Conservation (phyloP, 2,113 vertebrate species). For the Erythrocercus mccallii region DNA sequence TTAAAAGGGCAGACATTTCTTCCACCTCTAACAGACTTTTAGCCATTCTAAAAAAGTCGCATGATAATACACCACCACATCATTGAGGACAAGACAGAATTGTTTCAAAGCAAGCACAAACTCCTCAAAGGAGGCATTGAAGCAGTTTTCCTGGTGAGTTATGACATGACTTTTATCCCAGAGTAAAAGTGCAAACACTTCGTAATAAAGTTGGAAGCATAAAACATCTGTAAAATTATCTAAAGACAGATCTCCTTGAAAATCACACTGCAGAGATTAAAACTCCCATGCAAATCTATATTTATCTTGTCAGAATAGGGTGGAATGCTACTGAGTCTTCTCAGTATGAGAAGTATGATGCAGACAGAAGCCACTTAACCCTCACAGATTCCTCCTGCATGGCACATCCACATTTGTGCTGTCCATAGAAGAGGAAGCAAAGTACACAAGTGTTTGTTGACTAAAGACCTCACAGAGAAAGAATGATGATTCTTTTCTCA, state of each 20-base stretch:
- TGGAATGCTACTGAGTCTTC: neutral
- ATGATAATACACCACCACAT: neutral
- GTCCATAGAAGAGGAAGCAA: neutral
- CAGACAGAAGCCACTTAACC: neutral
- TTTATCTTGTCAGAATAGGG: neutral
- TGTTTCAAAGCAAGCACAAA: neutral
- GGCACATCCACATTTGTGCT: neutral
- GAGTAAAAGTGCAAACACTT: neutral
- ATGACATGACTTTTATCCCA: neutral
- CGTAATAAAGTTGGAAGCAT: neutral
- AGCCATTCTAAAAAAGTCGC: neutral
- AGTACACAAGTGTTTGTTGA: neutral
- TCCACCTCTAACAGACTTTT: neutral
- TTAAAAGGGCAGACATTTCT: neutral
- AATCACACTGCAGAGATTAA: neutral
- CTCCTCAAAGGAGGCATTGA: neutral
- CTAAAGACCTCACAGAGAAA: neutral
- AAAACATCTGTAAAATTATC: neutral
- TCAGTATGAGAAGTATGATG: neutral
- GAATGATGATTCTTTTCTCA: neutral
- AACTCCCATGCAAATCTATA: neutral
- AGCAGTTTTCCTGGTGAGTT: neutral
- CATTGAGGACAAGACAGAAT: neutral
- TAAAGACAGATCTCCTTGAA: neutral
- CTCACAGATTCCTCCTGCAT: accelerated